These are phyloP conservation scores for Glossophaga mutica DNA, from an alignment of 2,797 vertebrate species.

Conservation along the genomic window DNA sequence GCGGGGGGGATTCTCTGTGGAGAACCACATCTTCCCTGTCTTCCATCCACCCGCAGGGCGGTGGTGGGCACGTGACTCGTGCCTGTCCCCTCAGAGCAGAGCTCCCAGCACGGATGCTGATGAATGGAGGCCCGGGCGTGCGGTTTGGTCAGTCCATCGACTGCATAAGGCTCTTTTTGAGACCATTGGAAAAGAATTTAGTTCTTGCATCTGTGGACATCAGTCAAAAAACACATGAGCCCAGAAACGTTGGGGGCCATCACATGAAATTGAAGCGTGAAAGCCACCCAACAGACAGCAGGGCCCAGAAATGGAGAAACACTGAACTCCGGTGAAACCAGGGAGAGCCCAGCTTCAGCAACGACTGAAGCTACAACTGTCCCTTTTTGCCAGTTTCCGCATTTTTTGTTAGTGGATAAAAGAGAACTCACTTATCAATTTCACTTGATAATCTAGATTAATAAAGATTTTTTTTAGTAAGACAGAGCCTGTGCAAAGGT, in stretches of 20 bases:
- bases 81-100: neutral
- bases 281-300: neutral
- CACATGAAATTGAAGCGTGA: neutral
- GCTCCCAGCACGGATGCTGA: neutral
- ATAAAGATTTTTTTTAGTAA: neutral
- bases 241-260: neutral
- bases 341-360: neutral
- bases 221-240: neutral
- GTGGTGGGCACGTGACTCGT: rapidly evolving
- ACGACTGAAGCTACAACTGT: neutral
- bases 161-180: neutral
- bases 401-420: neutral
- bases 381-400: neutral
- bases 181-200: neutral
- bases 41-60: neutral
- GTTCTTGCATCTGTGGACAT: neutral
- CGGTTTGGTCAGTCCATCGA: too few species aligned
- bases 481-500: neutral
- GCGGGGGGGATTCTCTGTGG: neutral
- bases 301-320: neutral
- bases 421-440: neutral
- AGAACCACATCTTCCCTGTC: neutral
- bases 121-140: too few species aligned
- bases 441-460: neutral
- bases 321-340: neutral